Percentiles rank a stretch among this genome's conserved stretches.
These are phyloP conservation scores for Elephantulus edwardii DNA, from an alignment of 2,113 vertebrate species.

Conservation along the genomic window DNA sequence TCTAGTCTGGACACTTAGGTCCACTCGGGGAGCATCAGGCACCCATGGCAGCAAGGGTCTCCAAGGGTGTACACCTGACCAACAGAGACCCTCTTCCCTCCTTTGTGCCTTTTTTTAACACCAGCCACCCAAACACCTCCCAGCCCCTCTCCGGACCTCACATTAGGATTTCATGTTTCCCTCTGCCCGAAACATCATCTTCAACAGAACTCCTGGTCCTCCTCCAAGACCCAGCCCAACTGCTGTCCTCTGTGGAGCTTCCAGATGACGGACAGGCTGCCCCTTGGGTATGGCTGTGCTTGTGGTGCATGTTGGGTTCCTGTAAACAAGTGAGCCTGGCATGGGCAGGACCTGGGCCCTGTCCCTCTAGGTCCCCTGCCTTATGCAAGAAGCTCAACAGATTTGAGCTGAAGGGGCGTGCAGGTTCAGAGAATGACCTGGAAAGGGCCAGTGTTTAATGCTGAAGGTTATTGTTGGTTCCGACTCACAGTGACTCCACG, in stretches of 20 bases:
- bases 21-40: neutral
- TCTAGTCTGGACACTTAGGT: too few relatives aligned
- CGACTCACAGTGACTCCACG: too few relatives aligned
- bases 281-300: fast-evolving
- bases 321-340: fast-evolving
- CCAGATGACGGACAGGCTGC: fast-evolving
- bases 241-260: neutral
- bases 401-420: neutral
- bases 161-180: fast-evolving
- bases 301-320: fast-evolving
- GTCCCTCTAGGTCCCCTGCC: neutral
- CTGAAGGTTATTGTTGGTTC: too few relatives aligned
- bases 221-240: too few relatives aligned
- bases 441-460: neutral
- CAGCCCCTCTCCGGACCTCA: neutral
- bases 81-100: neutral
- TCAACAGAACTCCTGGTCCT: neutral
- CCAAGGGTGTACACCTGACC: neutral
- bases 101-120: neutral
- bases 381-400: neutral
- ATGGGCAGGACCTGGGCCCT: fast-evolving
- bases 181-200: fast-evolving
- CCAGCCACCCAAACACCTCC: neutral
- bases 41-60: neutral
- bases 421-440: neutral